Evolutionary conservation across 2,113 vertebrate species (phyloP).

Genomic region (Channa maculata): DNA sequence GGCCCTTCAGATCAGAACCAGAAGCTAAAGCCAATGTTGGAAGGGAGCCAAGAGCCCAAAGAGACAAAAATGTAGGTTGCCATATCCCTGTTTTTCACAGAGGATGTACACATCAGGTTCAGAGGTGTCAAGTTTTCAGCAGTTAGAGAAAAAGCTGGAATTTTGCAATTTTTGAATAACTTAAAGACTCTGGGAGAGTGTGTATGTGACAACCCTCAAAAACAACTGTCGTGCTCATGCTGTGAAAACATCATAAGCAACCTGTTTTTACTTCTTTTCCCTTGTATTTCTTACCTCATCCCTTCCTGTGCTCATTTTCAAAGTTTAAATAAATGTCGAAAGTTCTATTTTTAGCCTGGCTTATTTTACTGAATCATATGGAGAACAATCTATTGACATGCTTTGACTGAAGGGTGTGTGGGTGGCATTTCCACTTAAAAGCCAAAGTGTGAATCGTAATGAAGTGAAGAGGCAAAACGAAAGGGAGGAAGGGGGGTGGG

Average conservation of each 20-base stretch:
- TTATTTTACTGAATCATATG: constrained; percentile 60
- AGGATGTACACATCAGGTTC: constrained; percentile 19
- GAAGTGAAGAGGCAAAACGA: constrained; percentile 64
- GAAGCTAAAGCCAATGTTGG: constrained; percentile 59
- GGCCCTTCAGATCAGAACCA: constrained; percentile 59
- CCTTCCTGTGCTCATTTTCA: constrained; percentile 42
- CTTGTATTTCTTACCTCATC: constrained; percentile 7
- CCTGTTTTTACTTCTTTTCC: not conserved
- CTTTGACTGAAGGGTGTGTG: constrained; percentile 65
- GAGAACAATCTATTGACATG: constrained; percentile 69
- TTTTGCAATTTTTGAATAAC: constrained; percentile 8
- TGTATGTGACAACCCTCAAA: constrained; percentile 18
- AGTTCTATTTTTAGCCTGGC: constrained; percentile 66
- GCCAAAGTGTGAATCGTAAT: constrained; percentile 72
- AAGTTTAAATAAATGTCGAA: constrained; percentile 66
- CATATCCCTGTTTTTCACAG: constrained; percentile 51
- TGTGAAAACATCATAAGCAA: constrained; percentile 36
- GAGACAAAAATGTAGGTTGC: constrained; percentile 72
- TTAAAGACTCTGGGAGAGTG: not conserved
- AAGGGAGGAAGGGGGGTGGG: constrained; percentile 5
- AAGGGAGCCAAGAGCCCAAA: constrained; percentile 68
- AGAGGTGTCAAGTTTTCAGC: constrained; percentile 34
- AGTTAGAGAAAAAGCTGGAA: not conserved
- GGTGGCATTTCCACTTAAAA: constrained; percentile 78
- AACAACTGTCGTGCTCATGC: not conserved